These are phyloP conservation scores for Herminia tarsipennalis DNA, from an alignment of 2,888 invertebrate species.

Conservation along the genomic window DNA sequence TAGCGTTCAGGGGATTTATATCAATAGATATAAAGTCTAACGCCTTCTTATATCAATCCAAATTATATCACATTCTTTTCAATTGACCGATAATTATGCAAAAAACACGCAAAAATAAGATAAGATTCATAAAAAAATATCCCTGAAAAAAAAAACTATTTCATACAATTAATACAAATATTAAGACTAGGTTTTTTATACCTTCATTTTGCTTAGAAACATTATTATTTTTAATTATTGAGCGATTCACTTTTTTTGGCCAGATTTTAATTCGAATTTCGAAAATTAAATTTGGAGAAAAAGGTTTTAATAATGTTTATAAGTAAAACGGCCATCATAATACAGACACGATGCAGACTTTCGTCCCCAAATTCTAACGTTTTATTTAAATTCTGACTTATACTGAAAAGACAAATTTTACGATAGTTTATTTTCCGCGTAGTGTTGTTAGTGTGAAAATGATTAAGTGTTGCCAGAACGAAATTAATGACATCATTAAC, in stretches of 20 bases:
- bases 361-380: too few relatives aligned
- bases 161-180: conserved; percentile 41
- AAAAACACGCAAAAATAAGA: too few relatives aligned
- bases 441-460: too few relatives aligned
- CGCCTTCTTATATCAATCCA: conserved; percentile 44
- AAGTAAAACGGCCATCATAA: conserved; percentile 36
- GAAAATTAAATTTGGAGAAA: background rate
- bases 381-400: conserved; percentile 8
- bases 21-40: conserved; percentile 78
- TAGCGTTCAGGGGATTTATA: conserved; percentile 73
- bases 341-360: conserved; percentile 32
- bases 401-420: background rate
- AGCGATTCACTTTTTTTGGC: conserved; percentile 13
- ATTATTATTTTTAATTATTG: conserved; percentile 19
- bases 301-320: conserved; percentile 23
- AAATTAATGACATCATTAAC: too few relatives aligned
- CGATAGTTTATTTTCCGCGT: too few relatives aligned
- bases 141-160: conserved; percentile 22
- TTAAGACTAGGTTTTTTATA: conserved; percentile 46
- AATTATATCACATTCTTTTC: conserved; percentile 28
- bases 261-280: background rate
- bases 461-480: too few relatives aligned
- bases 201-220: conserved; percentile 36
- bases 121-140: background rate
- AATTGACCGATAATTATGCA: conserved; percentile 15